Percentiles rank a stretch among this genome's conserved stretches.
phyloP scores from a whole-genome alignment of 2,113 vertebrate species.

The Seriola aureovittata region DNA sequence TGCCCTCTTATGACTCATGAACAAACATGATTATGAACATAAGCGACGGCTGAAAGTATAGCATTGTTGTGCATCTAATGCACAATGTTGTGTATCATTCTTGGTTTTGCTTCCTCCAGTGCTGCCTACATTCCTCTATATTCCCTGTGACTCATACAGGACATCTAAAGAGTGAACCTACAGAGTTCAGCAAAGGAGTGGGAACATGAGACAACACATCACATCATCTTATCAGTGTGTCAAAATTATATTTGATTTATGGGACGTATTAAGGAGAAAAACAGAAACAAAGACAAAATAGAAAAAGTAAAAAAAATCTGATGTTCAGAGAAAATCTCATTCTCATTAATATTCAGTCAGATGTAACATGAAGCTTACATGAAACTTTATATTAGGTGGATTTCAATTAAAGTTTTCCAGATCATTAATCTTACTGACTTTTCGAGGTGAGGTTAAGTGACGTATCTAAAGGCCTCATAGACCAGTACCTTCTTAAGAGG shows the following conservation, averaged over 20 bases:
- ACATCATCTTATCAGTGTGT: not conserved
- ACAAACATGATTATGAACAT: constrained; percentile 25
- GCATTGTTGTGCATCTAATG: constrained; percentile 12
- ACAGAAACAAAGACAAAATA: not conserved
- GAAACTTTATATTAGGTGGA: no score
- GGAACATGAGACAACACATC: not conserved
- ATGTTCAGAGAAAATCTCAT: not conserved
- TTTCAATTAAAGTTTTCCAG: no score
- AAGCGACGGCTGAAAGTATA: not conserved
- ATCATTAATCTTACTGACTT: no score
- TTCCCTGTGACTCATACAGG: not conserved
- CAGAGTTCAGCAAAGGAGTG: not conserved
- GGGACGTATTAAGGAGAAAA: not conserved
- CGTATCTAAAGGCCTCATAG: no score
- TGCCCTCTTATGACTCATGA: constrained; percentile 47
- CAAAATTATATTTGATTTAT: not conserved
- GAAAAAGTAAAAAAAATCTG: not conserved
- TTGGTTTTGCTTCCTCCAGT: not conserved
- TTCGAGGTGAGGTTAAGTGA: no score
- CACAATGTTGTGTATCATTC: not conserved
- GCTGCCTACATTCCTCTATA: constrained; percentile 5
- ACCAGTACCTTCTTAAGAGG: no score
- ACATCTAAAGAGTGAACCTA: not conserved
- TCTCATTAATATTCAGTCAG: no score
- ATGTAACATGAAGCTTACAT: no score